Base-by-base conservation (phyloP, 2,888 invertebrate species). In the Megastigmus dorsalis region DNA sequence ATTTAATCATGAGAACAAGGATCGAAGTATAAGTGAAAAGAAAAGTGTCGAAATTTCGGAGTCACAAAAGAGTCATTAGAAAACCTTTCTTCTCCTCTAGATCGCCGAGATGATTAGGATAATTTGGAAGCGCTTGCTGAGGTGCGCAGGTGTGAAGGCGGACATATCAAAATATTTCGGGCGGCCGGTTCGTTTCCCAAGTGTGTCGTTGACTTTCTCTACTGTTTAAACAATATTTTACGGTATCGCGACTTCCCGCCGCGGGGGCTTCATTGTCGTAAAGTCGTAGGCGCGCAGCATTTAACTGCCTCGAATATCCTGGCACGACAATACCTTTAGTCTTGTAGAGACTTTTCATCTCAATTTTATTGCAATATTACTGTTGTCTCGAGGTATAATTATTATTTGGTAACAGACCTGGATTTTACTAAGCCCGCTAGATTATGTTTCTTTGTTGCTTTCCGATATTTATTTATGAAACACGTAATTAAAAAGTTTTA, bases 191-290 rank as follows among this genome's bases (percentile, higher is more conserved):
- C 67, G 69, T 66, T 78, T 78, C 68, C 69, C 76, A 78, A 76
- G 74, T 78, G 52, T 76, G 78, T 59, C 76, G 73, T 72, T 74
- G 67, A 75, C 78, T 77, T 78, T 78, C 76, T 77, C 75, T 57
- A 36, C 66, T 78, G 69, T 76, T 74, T 76, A 65, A 76, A 76
- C 65, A 76, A 78, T 76, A 78, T 78, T 78, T 78, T 69, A 78
- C 72, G 74, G 71, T 72, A 62, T 76, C 74, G 30, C 52, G 71
- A 68, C 55, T 71, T 63, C 38, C 38, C 41, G 43, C 38, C 41
- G 52, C 38, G 38, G 28, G 57, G 20, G 45, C 23, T 15, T 41
- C 43, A 43, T 55, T 45, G 43, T 45, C 62, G 54, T 66, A 62
- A 63, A 74, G 60, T 15, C 54, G 9, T 38, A 52, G 41, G 50